Conservation (phyloP, 23 tunicate genomes). For the Styela clava region DNA sequence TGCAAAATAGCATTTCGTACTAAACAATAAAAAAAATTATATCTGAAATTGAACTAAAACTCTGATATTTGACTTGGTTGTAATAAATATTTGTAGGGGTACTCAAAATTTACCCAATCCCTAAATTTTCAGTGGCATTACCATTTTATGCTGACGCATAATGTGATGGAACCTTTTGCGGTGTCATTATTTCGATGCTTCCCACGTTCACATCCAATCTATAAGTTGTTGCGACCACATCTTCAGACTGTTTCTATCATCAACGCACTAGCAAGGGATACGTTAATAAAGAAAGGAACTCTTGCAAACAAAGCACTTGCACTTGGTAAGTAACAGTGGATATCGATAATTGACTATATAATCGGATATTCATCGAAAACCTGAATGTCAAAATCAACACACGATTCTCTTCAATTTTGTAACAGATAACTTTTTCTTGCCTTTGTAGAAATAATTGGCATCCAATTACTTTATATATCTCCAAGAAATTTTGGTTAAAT, state of each 20-base stretch:
- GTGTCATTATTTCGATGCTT: constrained; percentile 69
- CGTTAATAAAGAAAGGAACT: constrained; percentile 26
- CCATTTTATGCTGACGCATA: constrained; percentile 64
- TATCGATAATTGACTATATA: no score
- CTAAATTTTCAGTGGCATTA: constrained; percentile 73
- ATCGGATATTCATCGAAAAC: background rate
- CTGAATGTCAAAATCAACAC: background rate
- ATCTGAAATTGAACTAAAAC: no score
- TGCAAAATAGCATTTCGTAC: no score
- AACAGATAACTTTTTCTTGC: background rate
- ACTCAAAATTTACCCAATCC: no score
- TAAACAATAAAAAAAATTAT: no score
- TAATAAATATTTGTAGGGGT: no score
- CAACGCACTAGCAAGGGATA: constrained; percentile 49
- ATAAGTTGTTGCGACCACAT: constrained; percentile 76
- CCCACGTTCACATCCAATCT: constrained; percentile 62
- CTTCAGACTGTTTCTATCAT: constrained; percentile 57
- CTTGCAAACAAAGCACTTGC: constrained; percentile 42
- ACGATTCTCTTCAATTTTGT: background rate
- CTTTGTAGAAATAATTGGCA: no score
- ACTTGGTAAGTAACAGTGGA: constrained; percentile 34
- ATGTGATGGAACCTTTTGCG: constrained; percentile 61
- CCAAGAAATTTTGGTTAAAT: no score
- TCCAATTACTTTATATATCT: no score
- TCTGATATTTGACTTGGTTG: no score